These are phyloP conservation scores for Julus scanicus DNA, from an alignment of 2,888 invertebrate genomes.

Conservation along the genomic window DNA sequence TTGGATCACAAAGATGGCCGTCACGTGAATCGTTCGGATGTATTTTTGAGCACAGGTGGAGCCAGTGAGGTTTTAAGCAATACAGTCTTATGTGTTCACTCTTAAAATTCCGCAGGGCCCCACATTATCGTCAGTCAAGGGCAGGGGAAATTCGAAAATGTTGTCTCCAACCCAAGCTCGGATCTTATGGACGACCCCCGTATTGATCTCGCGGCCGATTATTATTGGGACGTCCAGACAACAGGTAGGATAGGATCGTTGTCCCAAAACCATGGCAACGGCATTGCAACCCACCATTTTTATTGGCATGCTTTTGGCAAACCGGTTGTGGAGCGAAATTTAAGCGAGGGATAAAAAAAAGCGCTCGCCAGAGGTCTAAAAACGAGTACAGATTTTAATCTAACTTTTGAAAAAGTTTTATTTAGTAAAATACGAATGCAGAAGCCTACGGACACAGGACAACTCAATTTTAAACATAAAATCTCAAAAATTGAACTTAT, in stretches of 20 bases:
- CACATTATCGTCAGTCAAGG: neutral
- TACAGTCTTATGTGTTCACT: neutral
- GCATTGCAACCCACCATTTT: conserved; percentile 28
- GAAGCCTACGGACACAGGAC: no score
- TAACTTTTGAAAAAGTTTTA: neutral
- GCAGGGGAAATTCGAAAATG: neutral
- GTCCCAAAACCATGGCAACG: conserved; percentile 32
- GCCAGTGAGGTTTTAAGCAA: neutral
- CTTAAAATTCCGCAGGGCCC: no score
- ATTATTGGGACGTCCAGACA: conserved; percentile 40
- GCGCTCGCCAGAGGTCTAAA: neutral
- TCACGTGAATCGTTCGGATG: no score
- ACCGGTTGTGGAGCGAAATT: conserved; percentile 36
- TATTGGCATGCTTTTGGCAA: neutral
- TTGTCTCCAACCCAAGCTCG: neutral
- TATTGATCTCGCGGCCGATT: conserved; percentile 6
- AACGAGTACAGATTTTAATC: neutral
- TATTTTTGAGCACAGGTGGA: no score
- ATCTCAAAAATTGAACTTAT: no score
- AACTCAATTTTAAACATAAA: no score
- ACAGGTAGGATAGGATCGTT: conserved; percentile 39
- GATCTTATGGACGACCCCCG: neutral
- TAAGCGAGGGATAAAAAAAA: neutral
- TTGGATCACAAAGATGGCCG: no score
- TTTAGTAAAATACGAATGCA: no score